phyloP scores from a whole-genome alignment of 2,113 vertebrate species.

The Phalacrocorax brasilianus region DNA sequence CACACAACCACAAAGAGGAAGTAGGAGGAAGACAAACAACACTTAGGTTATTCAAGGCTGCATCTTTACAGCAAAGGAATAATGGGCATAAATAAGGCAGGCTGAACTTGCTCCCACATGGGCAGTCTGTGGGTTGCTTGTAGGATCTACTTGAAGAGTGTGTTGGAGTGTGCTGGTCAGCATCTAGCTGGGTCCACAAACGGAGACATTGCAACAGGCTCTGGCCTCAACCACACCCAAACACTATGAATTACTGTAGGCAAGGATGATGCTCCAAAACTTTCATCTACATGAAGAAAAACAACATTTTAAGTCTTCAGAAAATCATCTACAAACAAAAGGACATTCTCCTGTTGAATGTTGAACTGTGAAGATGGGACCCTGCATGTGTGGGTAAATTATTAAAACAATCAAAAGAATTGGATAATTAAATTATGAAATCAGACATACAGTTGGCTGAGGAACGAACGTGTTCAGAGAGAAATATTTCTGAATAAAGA shows the following conservation, averaged over 20 bases:
- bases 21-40: not conserved
- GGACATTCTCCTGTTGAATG: not conserved
- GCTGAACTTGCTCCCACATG: not conserved
- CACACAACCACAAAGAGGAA: not conserved
- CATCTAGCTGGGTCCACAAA: not conserved
- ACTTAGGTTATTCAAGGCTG: not conserved
- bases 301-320: not conserved
- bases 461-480: not conserved
- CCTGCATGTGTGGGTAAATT: not conserved
- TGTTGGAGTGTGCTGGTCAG: not conserved
- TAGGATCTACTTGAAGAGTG: accelerated
- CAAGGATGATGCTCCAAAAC: not conserved
- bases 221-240: not conserved
- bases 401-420: not conserved
- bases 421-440: not conserved
- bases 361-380: not conserved
- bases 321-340: not conserved
- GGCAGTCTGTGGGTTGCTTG: not conserved
- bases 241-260: not conserved
- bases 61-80: not conserved
- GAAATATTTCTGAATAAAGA: not conserved
- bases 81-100: not conserved
- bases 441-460: not conserved
- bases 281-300: not conserved
- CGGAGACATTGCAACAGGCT: not conserved